Conservation (phyloP, 2,797 vertebrate genomes). For the Hylomyscus alleni region DNA sequence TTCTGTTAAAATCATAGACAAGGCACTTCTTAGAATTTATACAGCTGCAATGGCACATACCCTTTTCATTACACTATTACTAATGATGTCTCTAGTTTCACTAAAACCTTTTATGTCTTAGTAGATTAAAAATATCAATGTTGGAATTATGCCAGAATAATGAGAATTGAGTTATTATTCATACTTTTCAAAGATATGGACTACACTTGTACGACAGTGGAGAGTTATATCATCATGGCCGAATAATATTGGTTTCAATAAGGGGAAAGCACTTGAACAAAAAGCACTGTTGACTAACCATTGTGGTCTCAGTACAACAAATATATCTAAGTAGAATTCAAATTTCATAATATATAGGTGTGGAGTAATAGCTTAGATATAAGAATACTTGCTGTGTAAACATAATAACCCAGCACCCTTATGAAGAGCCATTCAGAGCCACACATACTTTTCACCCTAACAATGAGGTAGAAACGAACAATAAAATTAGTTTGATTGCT, state of each 20-base stretch:
- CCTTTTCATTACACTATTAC: background rate
- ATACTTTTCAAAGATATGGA: background rate
- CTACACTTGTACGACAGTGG: background rate
- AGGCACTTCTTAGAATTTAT: background rate
- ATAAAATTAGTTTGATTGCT: background rate
- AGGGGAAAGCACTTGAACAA: background rate
- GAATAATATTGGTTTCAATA: background rate
- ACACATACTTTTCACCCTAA: too few species aligned
- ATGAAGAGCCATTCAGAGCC: background rate
- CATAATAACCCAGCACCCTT: background rate
- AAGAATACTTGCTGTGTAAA: background rate
- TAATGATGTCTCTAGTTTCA: background rate
- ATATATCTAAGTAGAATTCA: background rate
- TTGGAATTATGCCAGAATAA: conserved; percentile 11
- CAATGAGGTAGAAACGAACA: background rate
- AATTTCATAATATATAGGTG: background rate
- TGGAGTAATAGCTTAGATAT: background rate
- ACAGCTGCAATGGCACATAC: background rate
- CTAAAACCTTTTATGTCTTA: conserved; percentile 42
- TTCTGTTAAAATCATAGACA: background rate
- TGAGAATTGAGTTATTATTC: background rate
- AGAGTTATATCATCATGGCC: background rate
- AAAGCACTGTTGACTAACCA: background rate
- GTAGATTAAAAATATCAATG: background rate
- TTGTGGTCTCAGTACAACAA: background rate